Conservation (phyloP, 2,113 vertebrate species). For the Noctilio leporinus region DNA sequence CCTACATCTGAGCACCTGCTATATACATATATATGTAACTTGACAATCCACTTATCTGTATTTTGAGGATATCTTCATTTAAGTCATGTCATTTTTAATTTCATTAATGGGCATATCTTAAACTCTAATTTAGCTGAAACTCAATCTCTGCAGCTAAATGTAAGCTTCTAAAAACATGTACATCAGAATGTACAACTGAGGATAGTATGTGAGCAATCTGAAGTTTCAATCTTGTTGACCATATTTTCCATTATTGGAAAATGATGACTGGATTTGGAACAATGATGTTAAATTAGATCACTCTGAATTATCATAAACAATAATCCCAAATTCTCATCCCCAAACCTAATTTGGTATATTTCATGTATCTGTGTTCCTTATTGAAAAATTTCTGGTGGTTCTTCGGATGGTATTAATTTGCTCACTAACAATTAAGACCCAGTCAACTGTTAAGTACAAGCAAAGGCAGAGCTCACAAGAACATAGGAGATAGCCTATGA, state of each 20-base stretch:
- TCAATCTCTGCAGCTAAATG: background rate
- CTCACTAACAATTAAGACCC: background rate
- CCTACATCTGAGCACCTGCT: background rate
- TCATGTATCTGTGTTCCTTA: background rate
- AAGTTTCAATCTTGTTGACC: background rate
- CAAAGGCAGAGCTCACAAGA: too few relatives aligned
- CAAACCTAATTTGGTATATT: background rate
- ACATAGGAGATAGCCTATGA: background rate
- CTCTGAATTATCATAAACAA: background rate
- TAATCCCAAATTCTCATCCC: background rate
- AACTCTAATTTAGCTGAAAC: constrained; percentile 37
- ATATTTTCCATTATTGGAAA: background rate
- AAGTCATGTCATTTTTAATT: background rate
- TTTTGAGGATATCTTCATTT: background rate
- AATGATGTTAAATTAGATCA: background rate
- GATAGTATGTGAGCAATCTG: background rate
- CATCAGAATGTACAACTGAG: background rate
- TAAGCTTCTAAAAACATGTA: background rate
- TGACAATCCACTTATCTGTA: background rate
- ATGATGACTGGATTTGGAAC: background rate
- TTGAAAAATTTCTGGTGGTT: background rate
- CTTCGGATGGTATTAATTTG: background rate
- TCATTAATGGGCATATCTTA: constrained; percentile 39
- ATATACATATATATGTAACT: background rate
- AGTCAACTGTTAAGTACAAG: background rate